Conservation (phyloP, 2,113 vertebrate species). For the Neodontobutis hainanensis region DNA sequence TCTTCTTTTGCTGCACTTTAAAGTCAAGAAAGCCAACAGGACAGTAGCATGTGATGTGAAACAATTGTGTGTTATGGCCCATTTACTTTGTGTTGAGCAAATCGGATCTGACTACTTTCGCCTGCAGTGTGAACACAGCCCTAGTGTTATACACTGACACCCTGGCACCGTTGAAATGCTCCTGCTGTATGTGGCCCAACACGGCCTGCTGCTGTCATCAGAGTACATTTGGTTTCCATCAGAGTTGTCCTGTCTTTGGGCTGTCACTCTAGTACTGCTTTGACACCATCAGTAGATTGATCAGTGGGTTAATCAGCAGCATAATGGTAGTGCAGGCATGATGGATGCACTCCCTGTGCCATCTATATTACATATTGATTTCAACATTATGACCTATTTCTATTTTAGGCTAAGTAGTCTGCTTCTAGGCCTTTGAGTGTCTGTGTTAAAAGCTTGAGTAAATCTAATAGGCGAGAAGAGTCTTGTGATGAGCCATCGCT, state of each 20-base stretch:
- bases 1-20: background rate
- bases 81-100: conserved; percentile 6
- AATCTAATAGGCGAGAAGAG: conserved; percentile 53
- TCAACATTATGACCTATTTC: conserved; percentile 62
- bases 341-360: conserved; percentile 53
- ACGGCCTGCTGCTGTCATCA: conserved; percentile 46
- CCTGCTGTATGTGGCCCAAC: conserved; percentile 47
- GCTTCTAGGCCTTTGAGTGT: conserved; percentile 43
- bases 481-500: conserved; percentile 61
- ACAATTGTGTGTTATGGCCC: background rate
- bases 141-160: conserved; percentile 30
- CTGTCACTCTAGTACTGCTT: conserved; percentile 31
- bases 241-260: background rate
- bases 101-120: conserved; percentile 2
- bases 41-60: conserved; percentile 2
- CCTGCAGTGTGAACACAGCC: conserved; percentile 2
- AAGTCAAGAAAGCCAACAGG: background rate
- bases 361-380: conserved; percentile 51
- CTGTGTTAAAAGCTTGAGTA: conserved; percentile 61
- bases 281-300: conserved; percentile 55
- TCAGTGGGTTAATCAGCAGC: conserved; percentile 44
- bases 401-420: conserved; percentile 53
- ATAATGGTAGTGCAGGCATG: conserved; percentile 53
- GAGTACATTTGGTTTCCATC: conserved; percentile 26
- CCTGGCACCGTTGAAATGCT: conserved; percentile 27